phyloP scores from a whole-genome alignment of 2,797 vertebrate genomes.

The Fringilla coelebs region DNA sequence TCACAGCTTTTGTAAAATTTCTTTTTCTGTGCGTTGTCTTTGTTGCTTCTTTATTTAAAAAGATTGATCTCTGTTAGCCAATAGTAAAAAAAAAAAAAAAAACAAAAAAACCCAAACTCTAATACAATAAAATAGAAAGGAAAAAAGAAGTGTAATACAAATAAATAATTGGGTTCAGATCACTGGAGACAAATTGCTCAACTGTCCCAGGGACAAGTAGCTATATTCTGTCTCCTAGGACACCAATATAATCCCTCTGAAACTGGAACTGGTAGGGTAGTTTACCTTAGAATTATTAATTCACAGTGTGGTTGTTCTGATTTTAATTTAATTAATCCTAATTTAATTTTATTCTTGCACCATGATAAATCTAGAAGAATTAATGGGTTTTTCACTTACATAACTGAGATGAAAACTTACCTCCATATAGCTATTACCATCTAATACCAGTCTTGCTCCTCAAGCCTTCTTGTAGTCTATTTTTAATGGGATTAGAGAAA shows the following conservation, averaged over 20 bases:
- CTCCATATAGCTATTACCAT: not conserved
- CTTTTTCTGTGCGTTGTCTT: not conserved
- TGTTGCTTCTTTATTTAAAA: not conserved
- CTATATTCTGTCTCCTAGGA: not conserved
- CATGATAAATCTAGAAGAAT: not conserved
- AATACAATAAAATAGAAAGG: not conserved
- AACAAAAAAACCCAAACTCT: not conserved
- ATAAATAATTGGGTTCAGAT: not conserved
- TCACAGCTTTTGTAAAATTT: not conserved
- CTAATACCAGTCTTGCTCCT: not conserved
- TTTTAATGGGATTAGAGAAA: not conserved
- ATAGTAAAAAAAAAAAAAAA: not conserved
- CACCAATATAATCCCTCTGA: not conserved
- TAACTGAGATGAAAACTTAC: not conserved
- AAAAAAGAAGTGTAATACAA: not conserved
- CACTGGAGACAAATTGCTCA: not conserved
- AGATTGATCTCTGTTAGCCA: not conserved
- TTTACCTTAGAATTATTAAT: not conserved
- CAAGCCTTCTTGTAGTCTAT: not conserved
- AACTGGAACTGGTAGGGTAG: not conserved
- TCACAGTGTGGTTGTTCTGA: not conserved
- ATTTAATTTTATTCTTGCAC: not conserved
- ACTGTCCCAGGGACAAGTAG: not conserved
- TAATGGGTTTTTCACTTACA: not conserved
- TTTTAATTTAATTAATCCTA: not conserved